phyloP scores from a whole-genome alignment of 2,797 vertebrate genomes.

The Bradypodion ventrale region DNA sequence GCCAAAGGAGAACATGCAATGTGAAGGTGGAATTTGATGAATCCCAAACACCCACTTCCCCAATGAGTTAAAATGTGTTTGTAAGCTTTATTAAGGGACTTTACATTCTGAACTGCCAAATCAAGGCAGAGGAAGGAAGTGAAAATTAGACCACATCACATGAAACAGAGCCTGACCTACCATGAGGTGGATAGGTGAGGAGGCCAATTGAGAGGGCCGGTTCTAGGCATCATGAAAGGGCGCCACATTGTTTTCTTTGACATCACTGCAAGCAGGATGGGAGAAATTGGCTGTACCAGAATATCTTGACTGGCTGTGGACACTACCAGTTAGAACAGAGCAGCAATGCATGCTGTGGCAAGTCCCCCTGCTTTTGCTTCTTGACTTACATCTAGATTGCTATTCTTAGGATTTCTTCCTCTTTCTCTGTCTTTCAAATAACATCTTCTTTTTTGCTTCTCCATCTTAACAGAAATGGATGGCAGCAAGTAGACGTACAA shows the following conservation, averaged over 20 bases:
- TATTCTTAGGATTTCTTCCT: no score
- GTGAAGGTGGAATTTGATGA: background rate
- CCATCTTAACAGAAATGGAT: no score
- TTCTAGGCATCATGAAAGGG: no score
- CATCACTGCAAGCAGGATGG: background rate
- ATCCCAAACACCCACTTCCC: background rate
- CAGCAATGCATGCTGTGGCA: no score
- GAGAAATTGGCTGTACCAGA: background rate
- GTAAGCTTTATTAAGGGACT: background rate
- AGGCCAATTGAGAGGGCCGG: background rate
- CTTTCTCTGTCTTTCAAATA: no score
- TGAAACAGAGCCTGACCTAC: background rate
- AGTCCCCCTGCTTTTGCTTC: no score
- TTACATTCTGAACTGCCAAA: background rate
- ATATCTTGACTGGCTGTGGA: background rate
- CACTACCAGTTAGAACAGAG: background rate
- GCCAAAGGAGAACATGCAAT: background rate
- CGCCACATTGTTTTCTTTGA: background rate
- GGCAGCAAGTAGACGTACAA: no score
- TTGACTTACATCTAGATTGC: no score
- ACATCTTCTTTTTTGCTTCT: no score
- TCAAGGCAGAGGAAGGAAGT: background rate
- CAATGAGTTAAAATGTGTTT: background rate
- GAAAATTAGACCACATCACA: background rate
- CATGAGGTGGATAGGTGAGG: background rate